Base-by-base conservation (phyloP, 1,140 invertebrate species). In the Bombus picipes region DNA sequence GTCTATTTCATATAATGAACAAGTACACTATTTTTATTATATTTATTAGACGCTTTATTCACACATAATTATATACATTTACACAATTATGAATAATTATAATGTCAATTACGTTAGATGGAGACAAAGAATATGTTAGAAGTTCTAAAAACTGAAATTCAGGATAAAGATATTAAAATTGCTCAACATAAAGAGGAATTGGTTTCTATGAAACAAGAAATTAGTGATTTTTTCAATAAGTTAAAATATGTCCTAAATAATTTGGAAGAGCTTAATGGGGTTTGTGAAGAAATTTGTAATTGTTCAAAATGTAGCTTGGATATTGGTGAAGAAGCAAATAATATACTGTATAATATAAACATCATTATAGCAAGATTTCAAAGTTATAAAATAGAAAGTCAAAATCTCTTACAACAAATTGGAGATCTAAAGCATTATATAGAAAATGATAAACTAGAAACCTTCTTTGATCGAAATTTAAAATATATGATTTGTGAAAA, bases 231-330 rank as follows among this genome's bases (percentile, higher is more conserved):
- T 4, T 82, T 86, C 57, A 81, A 82, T 32, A 92, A 81, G 82
- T 76, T 92, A 10, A 91, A 92, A 68, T 84, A 43, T 65, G 83
- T 86, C 83, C 77, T 91, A 37, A 92, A 86, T 66, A 87, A 87
- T 75, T 80, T 90, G 6, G 81, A 87, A 62, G 86, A 89, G 68
- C 68, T 81, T 47, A 81, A 89, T 59, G 77, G 53, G 15, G 87
- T 66, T 22, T 83, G 75, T 37, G 85, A 89, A 28, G 73, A 81
- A 59, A 25, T 89, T 39, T 84, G 62, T 74, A 81, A 75, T 77
- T 82, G 76, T 57, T 22, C 62, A 41, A 83, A 86, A 13, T 86
- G 76, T 53, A 81, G 86, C 15, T 77, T 90, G 39, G 80, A 90
- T 34, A 88, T 87, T 84, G 72, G 83, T 53, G 70, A 80, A 53